Evolutionary conservation across 2,113 vertebrate genomes (phyloP).

Genomic region (Numenius arquata): DNA sequence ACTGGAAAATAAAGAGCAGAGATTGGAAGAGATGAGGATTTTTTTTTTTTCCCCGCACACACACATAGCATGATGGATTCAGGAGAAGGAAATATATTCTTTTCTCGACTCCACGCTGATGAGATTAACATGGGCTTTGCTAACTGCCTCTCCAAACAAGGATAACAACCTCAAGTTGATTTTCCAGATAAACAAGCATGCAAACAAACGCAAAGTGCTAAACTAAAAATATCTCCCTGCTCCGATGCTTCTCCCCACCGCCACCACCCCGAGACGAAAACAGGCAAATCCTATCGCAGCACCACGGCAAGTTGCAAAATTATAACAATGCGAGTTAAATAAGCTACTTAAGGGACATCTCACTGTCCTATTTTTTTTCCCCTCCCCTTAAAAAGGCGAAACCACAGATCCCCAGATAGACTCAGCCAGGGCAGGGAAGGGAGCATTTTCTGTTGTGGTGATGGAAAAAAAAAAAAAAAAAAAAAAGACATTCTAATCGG

Average conservation of each 20-base stretch:
- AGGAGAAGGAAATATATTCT: background rate
- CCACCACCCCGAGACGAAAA: conserved; percentile 22
- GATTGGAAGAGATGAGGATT: conserved; percentile 3
- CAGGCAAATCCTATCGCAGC: background rate
- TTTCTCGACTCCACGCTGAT: conserved; percentile 36
- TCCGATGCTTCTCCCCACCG: background rate
- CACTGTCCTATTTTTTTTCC: background rate
- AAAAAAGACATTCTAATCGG: background rate
- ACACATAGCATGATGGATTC: background rate
- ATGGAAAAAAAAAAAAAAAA: background rate
- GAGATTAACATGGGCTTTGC: conserved; percentile 48
- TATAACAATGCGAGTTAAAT: conserved; percentile 15
- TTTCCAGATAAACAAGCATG: conserved; percentile 68
- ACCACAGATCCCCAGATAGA: background rate
- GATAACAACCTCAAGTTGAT: conserved; percentile 63
- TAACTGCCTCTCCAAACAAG: conserved; percentile 58
- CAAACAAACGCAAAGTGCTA: conserved; percentile 58
- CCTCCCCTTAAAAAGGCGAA: background rate
- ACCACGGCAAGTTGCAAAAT: conserved; percentile 9
- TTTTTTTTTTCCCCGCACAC: background rate
- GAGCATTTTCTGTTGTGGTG: background rate
- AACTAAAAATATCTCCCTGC: conserved; percentile 59
- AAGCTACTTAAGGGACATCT: conserved; percentile 11
- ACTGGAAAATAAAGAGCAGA: conserved; percentile 48
- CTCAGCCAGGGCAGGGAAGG: background rate